phyloP scores from a whole-genome alignment of 2,797 vertebrate genomes.

The Enteromius viviparus region DNA sequence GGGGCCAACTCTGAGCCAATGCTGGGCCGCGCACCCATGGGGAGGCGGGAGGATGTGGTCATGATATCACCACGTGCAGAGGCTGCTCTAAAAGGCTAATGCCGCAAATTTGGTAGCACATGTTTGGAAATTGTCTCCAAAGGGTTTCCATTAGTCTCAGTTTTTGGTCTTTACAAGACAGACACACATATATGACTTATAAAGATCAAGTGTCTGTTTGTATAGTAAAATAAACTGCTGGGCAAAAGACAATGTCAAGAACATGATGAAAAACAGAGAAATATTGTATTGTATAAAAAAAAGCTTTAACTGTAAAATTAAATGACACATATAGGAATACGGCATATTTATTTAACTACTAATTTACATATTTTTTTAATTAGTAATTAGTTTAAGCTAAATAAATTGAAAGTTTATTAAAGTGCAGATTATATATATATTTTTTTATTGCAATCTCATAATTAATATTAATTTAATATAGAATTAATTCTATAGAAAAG shows the following conservation, averaged over 20 bases:
- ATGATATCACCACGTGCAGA: conserved; percentile 78
- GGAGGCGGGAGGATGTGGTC: conserved; percentile 79
- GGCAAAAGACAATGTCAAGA: conserved; percentile 24
- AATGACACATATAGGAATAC: neutral
- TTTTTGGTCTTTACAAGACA: conserved; percentile 65
- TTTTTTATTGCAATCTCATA: neutral
- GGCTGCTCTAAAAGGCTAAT: conserved; percentile 71
- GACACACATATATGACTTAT: conserved; percentile 65
- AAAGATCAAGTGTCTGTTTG: conserved; percentile 34
- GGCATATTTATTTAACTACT: neutral
- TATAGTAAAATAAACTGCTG: conserved; percentile 26
- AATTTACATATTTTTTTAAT: neutral
- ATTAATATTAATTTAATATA: neutral
- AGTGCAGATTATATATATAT: neutral
- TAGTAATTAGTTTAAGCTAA: neutral
- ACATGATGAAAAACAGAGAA: neutral
- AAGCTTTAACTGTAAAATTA: neutral
- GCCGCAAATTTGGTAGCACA: conserved; percentile 73
- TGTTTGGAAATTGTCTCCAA: conserved; percentile 74
- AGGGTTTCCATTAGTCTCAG: conserved; percentile 72
- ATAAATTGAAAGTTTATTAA: neutral
- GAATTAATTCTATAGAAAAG: too few relatives aligned
- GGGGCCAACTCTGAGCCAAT: conserved; percentile 37
- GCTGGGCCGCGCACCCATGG: conserved; percentile 62
- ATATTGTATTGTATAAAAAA: neutral